Evolutionary conservation across 2,888 invertebrate species (phyloP), one percentile per base, ranked within the genome.

Genomic region (Cacoxenus indagator): DNA sequence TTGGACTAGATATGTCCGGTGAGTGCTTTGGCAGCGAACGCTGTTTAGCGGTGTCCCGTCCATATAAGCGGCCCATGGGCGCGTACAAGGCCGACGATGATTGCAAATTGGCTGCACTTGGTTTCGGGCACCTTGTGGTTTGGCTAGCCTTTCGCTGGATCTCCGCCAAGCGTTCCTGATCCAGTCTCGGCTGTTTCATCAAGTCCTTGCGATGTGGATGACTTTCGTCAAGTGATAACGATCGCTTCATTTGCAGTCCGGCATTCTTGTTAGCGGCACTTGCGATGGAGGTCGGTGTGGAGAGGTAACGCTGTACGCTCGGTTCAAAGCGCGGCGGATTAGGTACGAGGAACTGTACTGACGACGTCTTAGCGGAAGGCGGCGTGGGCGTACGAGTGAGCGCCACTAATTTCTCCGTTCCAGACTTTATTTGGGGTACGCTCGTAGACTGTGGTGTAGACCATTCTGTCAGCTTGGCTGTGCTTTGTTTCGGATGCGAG

Each of bases 281-380:
- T 54, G 88, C 87, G 46, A 87, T 88, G 19, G 88, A 86, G 1
- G 85, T 78, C 64, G 85, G 85, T 6, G 86, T 84, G 9, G 85
- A 83, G 2, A 72, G 77, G 57, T 82, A 80, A 37, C 80, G 80
- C 22, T 81, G 80, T 78, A 82, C 74, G 64, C 82, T 81, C 8
- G 77, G 75, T 5, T 84, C 22, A 51, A 19, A 17, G 75, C 83
- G 82, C 29, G 82, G 79, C 26, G 85, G 76, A 29, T 82, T 87
- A 1, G 87, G 87, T 73, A 87, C 81, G 24, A 75, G 84, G 68
- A 87, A 87, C 51, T 86, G 84, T 67, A 65, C 22, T 11, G n/a
- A 26, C 6, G 64, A 11, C 14, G 46, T 22, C 6, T 61, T 54
- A 3, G 69, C 4, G 17, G 71, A 14, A 2, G 66, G 5, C 0